A percentile compares a stretch with the other conserved stretches of the same genome.
phyloP scores from a whole-genome alignment of 2,888 invertebrate species.

The Mimachlamys varia region DNA sequence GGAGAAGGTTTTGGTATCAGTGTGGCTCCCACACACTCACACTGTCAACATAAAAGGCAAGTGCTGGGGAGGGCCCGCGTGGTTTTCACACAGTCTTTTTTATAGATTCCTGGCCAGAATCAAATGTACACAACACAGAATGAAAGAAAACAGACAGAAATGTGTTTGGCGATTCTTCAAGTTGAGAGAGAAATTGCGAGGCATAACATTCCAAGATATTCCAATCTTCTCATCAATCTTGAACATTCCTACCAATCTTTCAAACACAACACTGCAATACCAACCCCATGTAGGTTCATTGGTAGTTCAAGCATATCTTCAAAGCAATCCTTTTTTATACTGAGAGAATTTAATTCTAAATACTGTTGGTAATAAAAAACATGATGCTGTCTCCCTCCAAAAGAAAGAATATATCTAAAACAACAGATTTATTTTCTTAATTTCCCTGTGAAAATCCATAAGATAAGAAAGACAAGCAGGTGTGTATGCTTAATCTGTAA shows the following conservation, averaged over 20 bases:
- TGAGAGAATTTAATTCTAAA: neutral
- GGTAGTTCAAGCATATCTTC: conserved; percentile 10
- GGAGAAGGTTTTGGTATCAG: neutral
- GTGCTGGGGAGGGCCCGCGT: neutral
- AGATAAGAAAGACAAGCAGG: neutral
- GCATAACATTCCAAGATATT: conserved; percentile 14
- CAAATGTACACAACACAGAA: neutral
- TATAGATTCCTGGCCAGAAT: conserved; percentile 17
- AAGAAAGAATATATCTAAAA: neutral
- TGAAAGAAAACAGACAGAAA: conserved; percentile 21
- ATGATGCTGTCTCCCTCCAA: neutral
- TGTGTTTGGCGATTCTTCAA: conserved; percentile 27
- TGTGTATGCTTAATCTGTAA: neutral
- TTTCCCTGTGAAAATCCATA: neutral
- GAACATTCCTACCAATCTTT: conserved; percentile 16
- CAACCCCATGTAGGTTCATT: neutral
- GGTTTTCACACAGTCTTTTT: neutral
- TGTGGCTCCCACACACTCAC: neutral
- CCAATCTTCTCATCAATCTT: conserved; percentile 3
- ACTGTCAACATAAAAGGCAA: conserved; percentile 6
- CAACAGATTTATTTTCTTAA: conserved; percentile 10
- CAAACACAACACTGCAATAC: conserved; percentile 31
- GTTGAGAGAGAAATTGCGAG: conserved; percentile 5
- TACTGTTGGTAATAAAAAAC: neutral
- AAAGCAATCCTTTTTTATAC: neutral